These are phyloP conservation scores for Ptyas mucosa DNA, from an alignment of 2,113 vertebrate genomes.

Conservation along the genomic window DNA sequence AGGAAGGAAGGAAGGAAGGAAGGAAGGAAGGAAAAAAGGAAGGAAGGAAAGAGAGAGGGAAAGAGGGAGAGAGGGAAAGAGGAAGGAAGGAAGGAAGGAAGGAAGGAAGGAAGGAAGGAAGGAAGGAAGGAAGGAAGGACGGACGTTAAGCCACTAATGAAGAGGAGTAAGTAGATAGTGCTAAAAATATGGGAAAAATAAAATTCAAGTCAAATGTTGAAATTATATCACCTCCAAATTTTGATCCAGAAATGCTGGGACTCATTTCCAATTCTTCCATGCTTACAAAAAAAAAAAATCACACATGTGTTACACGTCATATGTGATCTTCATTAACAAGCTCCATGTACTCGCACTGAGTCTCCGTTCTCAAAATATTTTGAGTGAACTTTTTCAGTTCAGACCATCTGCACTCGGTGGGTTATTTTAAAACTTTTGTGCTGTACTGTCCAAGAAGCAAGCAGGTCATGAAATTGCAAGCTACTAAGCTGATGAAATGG, in stretches of 20 bases:
- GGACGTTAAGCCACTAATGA: too few relatives aligned
- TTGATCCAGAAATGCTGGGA: background rate
- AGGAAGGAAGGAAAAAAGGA: too few relatives aligned
- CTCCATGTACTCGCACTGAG: too few relatives aligned
- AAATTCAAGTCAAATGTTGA: background rate
- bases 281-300: background rate
- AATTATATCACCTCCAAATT: background rate
- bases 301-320: background rate
- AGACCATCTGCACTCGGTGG: background rate
- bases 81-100: too few relatives aligned
- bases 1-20: too few relatives aligned
- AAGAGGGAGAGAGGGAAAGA: too few relatives aligned
- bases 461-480: background rate
- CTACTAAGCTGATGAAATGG: background rate
- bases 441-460: background rate
- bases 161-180: too few relatives aligned
- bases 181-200: background rate
- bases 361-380: background rate
- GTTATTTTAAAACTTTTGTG: background rate
- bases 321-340: background rate
- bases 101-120: background rate
- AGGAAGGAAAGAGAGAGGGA: too few relatives aligned
- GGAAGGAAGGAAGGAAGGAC: background rate
- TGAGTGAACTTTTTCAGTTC: too few relatives aligned
- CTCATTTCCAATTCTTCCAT: background rate